phyloP scores from a whole-genome alignment of 2,888 invertebrate genomes.

The Catocala nupta region DNA sequence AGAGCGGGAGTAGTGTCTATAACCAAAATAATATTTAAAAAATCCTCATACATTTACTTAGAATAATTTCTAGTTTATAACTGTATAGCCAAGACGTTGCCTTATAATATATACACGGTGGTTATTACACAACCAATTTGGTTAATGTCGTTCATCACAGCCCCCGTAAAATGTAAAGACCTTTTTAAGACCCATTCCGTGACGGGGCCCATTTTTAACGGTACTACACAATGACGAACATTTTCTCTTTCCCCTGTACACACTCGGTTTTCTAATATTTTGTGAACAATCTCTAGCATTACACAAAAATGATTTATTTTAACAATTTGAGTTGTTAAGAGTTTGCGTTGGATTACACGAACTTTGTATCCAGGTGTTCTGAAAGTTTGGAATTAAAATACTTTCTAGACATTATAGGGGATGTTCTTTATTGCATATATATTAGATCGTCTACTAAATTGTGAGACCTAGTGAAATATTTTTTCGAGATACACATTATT shows the following conservation, averaged over 20 bases:
- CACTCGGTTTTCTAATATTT: neutral
- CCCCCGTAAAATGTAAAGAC: constrained; percentile 30
- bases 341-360: too few relatives aligned
- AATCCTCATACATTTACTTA: too few relatives aligned
- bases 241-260: neutral
- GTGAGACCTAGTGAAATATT: too few relatives aligned
- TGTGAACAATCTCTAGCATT: constrained; percentile 1
- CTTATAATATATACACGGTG: neutral
- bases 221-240: constrained; percentile 18
- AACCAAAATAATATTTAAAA: too few relatives aligned
- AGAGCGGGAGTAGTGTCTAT: too few relatives aligned
- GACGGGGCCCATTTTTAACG: constrained; percentile 20
- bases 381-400: too few relatives aligned
- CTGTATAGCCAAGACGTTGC: neutral
- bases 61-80: constrained; percentile 34
- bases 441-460: too few relatives aligned
- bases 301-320: constrained; percentile 7
- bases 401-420: too few relatives aligned
- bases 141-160: constrained; percentile 37
- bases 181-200: constrained; percentile 35
- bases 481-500: too few relatives aligned
- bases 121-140: constrained; percentile 39
- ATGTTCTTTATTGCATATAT: too few relatives aligned
- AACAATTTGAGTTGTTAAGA: too few relatives aligned
- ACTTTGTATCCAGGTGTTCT: too few relatives aligned